phyloP scores from a whole-genome alignment of 2,888 invertebrate species.

The Alentia gelatinosa region DNA sequence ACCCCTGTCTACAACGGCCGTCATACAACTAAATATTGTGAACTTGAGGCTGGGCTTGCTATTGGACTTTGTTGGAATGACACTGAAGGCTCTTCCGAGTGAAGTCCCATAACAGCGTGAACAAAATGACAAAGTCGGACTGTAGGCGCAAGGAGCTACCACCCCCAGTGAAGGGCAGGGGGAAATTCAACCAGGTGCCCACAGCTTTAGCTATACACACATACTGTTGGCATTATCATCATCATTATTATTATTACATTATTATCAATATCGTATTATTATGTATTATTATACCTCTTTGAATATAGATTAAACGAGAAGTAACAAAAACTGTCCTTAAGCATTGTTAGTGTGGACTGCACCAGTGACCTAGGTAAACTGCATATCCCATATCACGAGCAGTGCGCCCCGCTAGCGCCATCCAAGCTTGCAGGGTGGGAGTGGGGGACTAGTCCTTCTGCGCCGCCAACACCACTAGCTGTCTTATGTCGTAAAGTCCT shows the following conservation, averaged over 20 bases:
- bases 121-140: not conserved
- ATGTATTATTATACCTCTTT: conserved; percentile 39
- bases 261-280: not conserved
- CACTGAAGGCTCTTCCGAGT: not conserved
- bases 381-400: conserved; percentile 33
- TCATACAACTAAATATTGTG: conserved; percentile 1
- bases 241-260: not conserved
- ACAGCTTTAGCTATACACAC: conserved; percentile 28
- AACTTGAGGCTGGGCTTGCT: not conserved
- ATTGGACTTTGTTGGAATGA: conserved; percentile 36
- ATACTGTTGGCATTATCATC: conserved; percentile 16
- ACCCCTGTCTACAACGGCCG: not conserved
- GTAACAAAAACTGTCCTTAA: conserved; percentile 45
- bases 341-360: conserved; percentile 6
- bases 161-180: not conserved
- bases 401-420: not conserved
- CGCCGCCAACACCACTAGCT: not conserved
- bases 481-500: not conserved
- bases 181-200: not conserved
- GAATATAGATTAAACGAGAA: conserved; percentile 38
- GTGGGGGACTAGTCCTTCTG: not conserved
- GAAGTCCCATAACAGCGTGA: not conserved
- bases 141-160: not conserved
- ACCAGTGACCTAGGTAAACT: not conserved
- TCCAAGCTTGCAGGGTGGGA: not conserved